Base-by-base conservation (phyloP, 2,888 invertebrate species). In the Endotricha flammealis region DNA sequence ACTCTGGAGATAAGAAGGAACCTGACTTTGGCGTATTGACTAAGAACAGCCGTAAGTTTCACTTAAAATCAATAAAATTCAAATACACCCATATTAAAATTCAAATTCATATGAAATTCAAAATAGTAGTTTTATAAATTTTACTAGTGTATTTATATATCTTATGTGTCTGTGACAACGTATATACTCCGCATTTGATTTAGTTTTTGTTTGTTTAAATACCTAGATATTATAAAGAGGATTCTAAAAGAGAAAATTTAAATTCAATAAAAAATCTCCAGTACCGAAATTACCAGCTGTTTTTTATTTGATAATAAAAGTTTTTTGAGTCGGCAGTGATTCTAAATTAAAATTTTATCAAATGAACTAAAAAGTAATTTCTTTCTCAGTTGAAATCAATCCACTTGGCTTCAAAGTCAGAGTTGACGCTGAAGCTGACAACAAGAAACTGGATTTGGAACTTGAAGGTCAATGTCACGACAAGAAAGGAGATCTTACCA, bases 401-500 rank as follows among this genome's bases (percentile, higher is more conserved):
- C 66, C 85, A 1, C 30, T 89, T 0, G 86, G 87, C 0, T 30
- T 91, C 14, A 86, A 88, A 32, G 41, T 74, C 1, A 78, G 88
- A 41, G 46, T 91, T 0, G 89, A 91, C 33, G 88, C 89, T 0
- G 88, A 90, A 46, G 46, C 89, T 0, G 89, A 88, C 2, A 82
- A 86, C 0, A 90, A 90, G 38, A 86, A 86, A 30, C 27, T 91
- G 0, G 82, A 89, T 16, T 69, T 89, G 12, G 90, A 91, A 1
- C 32, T 90, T 0, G 88, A 89, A 42, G 77, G 89, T 0, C 71
- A 82, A 17, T 91, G 91, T 52, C 79, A 86, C 0, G 89, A 91
- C 41, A 88, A 90, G 42, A 89, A 90, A 29, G 75, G 89, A 0
- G 90, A 91, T 34, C 48, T 93, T 0, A 88, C 90, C 10, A 80